Conservation (phyloP, 2,797 vertebrate species). For the Coreius guichenoti region DNA sequence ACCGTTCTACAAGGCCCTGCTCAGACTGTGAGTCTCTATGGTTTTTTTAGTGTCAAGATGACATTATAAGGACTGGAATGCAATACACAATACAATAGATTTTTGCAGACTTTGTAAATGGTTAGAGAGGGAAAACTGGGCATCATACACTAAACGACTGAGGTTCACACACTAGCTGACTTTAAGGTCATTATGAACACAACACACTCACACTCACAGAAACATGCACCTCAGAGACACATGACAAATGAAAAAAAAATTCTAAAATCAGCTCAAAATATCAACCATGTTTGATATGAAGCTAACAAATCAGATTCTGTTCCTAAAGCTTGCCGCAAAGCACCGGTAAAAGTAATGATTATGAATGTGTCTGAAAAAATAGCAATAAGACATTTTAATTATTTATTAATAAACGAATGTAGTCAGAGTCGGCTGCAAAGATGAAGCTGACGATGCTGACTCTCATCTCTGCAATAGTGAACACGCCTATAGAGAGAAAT, state of each 20-base stretch:
- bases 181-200: not conserved
- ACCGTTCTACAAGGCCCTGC: conserved; percentile 94
- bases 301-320: no score
- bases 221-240: not conserved
- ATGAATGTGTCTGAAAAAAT: no score
- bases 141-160: not conserved
- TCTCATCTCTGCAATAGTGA: no score
- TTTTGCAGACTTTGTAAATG: no score
- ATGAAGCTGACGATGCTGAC: no score
- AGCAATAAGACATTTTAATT: no score
- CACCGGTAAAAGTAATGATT: no score
- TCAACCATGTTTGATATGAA: not conserved
- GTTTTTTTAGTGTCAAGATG: not conserved
- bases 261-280: not conserved
- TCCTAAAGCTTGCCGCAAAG: no score
- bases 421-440: no score
- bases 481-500: no score
- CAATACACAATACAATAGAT: not conserved
- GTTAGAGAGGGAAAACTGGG: not conserved
- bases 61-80: not conserved
- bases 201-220: not conserved
- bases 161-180: not conserved
- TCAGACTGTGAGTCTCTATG: conserved; percentile 87
- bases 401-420: no score
- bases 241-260: not conserved